These are phyloP conservation scores for Crotophaga sulcirostris DNA, from an alignment of 2,113 vertebrate species.

Conservation along the genomic window DNA sequence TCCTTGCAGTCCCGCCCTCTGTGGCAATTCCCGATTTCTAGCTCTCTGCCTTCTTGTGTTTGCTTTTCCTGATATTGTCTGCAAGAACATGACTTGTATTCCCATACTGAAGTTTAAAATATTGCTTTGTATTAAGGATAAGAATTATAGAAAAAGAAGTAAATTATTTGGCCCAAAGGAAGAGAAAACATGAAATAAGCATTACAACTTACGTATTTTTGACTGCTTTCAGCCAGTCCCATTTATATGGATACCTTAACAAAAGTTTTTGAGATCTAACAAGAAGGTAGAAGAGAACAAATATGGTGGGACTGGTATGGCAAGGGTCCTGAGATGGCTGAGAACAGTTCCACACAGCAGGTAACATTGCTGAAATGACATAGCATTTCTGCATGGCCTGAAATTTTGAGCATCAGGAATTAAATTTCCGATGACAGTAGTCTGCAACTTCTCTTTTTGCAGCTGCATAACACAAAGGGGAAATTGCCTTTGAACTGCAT, in stretches of 20 bases:
- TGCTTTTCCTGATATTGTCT: not conserved
- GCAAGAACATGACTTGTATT: not conserved
- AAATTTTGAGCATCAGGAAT: not conserved
- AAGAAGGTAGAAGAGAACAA: not conserved
- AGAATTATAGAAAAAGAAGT: not conserved
- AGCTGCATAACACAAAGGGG: not conserved
- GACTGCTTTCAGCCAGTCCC: not conserved
- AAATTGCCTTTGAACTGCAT: not conserved
- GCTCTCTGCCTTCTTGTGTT: not conserved
- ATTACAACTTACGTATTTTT: not conserved
- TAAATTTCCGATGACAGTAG: not conserved
- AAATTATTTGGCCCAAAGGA: not conserved
- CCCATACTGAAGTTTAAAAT: not conserved
- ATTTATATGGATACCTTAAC: not conserved
- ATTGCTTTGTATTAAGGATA: not conserved
- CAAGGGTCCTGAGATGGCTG: not conserved
- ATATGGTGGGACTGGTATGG: not conserved
- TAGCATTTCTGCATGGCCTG: not conserved
- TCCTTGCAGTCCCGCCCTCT: not conserved
- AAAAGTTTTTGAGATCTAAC: not conserved
- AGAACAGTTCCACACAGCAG: not conserved
- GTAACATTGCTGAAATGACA: not conserved
- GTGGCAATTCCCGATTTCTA: rapidly evolving
- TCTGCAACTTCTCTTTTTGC: not conserved
- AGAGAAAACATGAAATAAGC: not conserved